Evolutionary conservation across 1,140 invertebrate species (phyloP).

Genomic region (Ladona fulva): DNA sequence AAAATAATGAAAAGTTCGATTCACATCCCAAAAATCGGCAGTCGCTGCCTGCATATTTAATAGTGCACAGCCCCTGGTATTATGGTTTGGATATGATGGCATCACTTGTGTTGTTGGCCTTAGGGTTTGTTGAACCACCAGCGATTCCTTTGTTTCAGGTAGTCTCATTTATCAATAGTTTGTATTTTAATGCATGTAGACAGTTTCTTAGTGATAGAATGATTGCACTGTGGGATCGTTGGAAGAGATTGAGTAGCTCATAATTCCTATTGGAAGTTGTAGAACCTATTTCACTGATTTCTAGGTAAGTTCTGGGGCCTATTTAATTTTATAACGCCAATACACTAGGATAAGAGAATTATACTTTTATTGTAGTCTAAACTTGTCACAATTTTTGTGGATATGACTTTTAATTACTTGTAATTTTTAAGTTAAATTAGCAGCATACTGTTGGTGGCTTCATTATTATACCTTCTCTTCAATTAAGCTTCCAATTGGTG

Average conservation of each 20-base stretch:
- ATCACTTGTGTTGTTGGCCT: constrained; percentile 63
- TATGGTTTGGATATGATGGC: constrained; percentile 73
- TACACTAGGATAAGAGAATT: too few species aligned
- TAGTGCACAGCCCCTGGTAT: constrained; percentile 84
- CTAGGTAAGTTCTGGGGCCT: too few species aligned
- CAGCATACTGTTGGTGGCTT: neutral
- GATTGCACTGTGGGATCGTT: too few species aligned
- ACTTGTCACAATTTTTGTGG: too few species aligned
- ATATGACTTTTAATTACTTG: too few species aligned
- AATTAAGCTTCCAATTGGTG: constrained; percentile 57
- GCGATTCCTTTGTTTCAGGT: constrained; percentile 62
- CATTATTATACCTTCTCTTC: constrained; percentile 1
- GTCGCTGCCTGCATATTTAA: constrained; percentile 75
- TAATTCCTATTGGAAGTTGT: too few species aligned
- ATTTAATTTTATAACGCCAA: neutral
- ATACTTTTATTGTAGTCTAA: too few species aligned
- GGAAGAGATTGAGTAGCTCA: too few species aligned
- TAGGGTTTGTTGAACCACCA: constrained; percentile 75
- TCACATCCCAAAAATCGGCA: constrained; percentile 75
- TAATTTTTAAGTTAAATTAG: too few species aligned
- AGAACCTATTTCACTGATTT: too few species aligned
- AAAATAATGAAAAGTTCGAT: constrained; percentile 88
- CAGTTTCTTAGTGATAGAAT: too few species aligned
- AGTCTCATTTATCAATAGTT: constrained; percentile 22
- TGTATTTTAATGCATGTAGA: too few species aligned